Base-by-base conservation (phyloP, 2,888 invertebrate species). In the Drosophila prolongata region DNA sequence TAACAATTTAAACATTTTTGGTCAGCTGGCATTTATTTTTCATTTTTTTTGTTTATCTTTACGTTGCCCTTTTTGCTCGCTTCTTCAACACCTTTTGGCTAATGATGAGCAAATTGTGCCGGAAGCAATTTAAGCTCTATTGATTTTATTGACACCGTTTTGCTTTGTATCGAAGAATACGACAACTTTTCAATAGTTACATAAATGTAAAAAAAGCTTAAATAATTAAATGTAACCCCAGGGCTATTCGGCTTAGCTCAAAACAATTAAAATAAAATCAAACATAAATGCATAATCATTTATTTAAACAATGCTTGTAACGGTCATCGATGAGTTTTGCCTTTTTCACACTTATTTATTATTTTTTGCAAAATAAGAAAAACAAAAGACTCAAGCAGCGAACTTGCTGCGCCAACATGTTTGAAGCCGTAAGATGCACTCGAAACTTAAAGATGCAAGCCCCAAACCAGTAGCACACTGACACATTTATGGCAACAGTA, bases 381-480 rank as follows among this genome's bases (percentile, higher is more conserved):
- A 77, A 83, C 90, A 71, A 89, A 90, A 89, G 89, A 89, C 81
- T 89, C 68, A 76, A 70, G 70, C 80, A 70, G 72, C 85, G 64
- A 90, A 87, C 88, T 81, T 56, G 87, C 38, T n/a, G 13, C 5
- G 16, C 77, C 24, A 47, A 80, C 84, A 87, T 71, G 84, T 79
- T 89, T 54, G 69, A 66, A 56, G 68, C 65, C 44, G 65, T 66
- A 56, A 19, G 54, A 19, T 35, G 44, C 60, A 60, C 30, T 77
- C 44, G 19, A 57, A 30, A 13, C 47, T 70, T 11, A 8, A 37
- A 35, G 42, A 27, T 46, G 11, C 55, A 52, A 78, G 70, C 80
- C 34, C 43, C 65, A 47, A 59, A 40, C 37, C 55, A 38, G 69
- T 68, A 68, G 60, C 85, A 78, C 60, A 80, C 49, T 84, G 85